These are phyloP conservation scores for Leiothrix lutea DNA, from an alignment of 2,113 vertebrate species.

Conservation along the genomic window DNA sequence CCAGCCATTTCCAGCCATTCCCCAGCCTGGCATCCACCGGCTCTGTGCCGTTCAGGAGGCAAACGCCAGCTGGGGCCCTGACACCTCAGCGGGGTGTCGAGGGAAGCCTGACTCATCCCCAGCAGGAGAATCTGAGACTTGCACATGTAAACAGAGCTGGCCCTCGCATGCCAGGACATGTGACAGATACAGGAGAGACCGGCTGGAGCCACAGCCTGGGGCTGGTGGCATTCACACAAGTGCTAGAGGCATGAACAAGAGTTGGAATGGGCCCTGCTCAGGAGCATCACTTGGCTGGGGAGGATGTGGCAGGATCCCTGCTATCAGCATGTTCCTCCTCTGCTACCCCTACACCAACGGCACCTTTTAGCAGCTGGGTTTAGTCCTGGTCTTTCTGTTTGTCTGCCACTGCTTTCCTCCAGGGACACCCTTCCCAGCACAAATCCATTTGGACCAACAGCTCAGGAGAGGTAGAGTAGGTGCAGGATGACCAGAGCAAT, in stretches of 20 bases:
- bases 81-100: not conserved
- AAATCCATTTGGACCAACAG: not conserved
- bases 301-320: not conserved
- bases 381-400: not conserved
- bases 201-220: not conserved
- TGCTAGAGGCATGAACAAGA: not conserved
- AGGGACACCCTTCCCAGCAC: not conserved
- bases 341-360: accelerated
- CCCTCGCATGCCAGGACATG: not conserved
- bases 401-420: not conserved
- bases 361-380: not conserved
- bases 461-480: not conserved
- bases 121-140: not conserved
- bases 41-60: not conserved
- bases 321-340: accelerated
- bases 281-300: not conserved
- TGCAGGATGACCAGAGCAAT: not conserved
- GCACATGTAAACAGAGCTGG: not conserved
- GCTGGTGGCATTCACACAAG: not conserved
- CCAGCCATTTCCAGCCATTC: not conserved
- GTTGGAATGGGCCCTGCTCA: not conserved
- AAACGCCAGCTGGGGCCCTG: not conserved
- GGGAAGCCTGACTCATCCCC: slow-evolving; percentile 1
- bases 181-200: not conserved
- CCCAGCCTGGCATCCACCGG: not conserved